These are phyloP conservation scores for Ornithorhynchus anatinus DNA, from an alignment of 2,113 vertebrate species.

Conservation along the genomic window DNA sequence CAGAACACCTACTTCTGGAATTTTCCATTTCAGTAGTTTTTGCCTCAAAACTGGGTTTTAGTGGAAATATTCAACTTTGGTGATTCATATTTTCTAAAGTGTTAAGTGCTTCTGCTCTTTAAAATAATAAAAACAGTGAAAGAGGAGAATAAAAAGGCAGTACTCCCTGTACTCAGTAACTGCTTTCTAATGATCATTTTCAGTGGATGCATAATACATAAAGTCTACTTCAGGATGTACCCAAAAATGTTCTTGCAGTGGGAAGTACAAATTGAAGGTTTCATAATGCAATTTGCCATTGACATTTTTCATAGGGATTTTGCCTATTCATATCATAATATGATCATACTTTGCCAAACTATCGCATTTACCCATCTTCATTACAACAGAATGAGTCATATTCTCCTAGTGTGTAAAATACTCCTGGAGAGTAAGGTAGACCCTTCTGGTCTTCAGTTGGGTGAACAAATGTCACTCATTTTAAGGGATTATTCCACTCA, in stretches of 20 bases:
- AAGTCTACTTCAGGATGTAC: not conserved
- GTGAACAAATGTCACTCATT: too few relatives aligned
- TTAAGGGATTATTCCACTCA: too few relatives aligned
- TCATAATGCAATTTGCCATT: not conserved
- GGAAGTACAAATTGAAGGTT: not conserved
- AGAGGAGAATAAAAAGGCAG: not conserved
- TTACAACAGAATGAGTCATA: too few relatives aligned
- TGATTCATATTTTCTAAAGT: constrained; percentile 14
- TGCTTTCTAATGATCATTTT: not conserved
- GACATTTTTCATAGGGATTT: not conserved
- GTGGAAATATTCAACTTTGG: constrained; percentile 23
- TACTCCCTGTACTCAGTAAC: not conserved
- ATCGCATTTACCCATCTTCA: too few relatives aligned
- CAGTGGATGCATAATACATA: not conserved
- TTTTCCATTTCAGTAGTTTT: not conserved
- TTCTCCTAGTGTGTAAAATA: not conserved
- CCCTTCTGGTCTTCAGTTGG: too few relatives aligned
- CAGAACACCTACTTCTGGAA: not conserved
- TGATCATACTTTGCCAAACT: too few relatives aligned
- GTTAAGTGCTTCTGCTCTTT: constrained; percentile 42
- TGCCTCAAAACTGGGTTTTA: constrained; percentile 8
- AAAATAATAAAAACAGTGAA: constrained; percentile 11
- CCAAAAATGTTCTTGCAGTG: not conserved
- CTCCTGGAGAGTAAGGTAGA: not conserved
- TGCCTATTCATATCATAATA: not conserved